Evolutionary conservation across 2,888 invertebrate genomes (phyloP).

Genomic region (Eupelmus urozonus): DNA sequence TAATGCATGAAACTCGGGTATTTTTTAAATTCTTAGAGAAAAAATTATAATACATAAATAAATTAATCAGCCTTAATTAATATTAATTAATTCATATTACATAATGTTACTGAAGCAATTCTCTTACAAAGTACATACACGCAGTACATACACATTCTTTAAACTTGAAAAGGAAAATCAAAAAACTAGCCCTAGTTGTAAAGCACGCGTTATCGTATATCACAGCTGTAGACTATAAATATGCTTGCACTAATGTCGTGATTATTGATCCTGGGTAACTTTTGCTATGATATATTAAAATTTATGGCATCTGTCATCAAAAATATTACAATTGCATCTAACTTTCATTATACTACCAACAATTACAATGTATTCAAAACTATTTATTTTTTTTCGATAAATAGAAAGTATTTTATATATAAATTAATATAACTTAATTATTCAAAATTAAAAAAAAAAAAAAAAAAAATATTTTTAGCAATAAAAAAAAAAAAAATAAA

Average conservation of each 20-base stretch:
- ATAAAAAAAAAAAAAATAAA: not conserved
- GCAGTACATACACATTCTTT: conserved; percentile 20
- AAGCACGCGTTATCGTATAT: conserved; percentile 58
- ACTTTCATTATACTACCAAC: too few species aligned
- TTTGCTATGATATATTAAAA: conserved; percentile 10
- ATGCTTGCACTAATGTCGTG: conserved; percentile 52
- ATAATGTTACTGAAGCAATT: conserved; percentile 19
- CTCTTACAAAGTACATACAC: not conserved
- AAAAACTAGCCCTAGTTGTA: conserved; percentile 46
- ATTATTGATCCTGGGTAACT: conserved; percentile 34
- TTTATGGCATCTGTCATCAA: not conserved
- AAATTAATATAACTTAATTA: too few species aligned
- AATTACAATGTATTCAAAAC: too few species aligned
- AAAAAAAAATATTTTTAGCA: conserved; percentile 3
- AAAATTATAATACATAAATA: conserved; percentile 32
- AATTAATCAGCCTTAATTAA: conserved; percentile 28
- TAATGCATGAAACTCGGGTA: conserved; percentile 42
- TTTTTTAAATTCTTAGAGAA: conserved; percentile 33
- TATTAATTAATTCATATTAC: conserved; percentile 11
- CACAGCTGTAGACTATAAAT: conserved; percentile 59
- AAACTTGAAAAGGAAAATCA: conserved; percentile 48
- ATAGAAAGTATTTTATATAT: too few species aligned
- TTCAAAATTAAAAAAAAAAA: not conserved
- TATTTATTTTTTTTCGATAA: too few species aligned
- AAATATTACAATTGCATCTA: too few species aligned